Base-by-base conservation (phyloP, 2,797 vertebrate genomes). In the Kryptopterus vitreolus region DNA sequence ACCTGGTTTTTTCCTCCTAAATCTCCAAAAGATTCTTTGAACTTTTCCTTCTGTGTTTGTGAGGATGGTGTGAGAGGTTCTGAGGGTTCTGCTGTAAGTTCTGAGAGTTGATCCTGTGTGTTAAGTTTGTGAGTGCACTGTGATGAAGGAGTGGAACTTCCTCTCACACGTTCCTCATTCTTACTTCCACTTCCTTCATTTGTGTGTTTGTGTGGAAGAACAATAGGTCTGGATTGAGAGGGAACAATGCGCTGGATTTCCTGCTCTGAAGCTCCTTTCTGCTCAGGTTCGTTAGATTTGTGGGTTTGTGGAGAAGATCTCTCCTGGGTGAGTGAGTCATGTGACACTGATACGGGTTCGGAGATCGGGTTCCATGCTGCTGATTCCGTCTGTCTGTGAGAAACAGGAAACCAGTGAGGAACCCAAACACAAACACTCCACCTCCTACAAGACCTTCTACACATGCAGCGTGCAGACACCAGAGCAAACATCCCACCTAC, bases 321-420 rank as follows among this genome's bases (percentile, higher is more conserved):
- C 24, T 65, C 22, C 48, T 62, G 29, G 15, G 75, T 7, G n/a
- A 24, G 11, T 35, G 43, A 52, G 26, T 15, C 50, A 13, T 52
- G 75, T n/a, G 16, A 50, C 29, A 24, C 58, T 31, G 74, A 29
- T 22, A 43, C 43, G 33, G 38, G 12, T 33, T 59, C 8, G 2
- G 15, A 16, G 43, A 65, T 65, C 46, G 31, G 18, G 1, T 11
- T 55, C 22, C 20, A 77, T 53, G 46, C 11, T 52, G 71, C 43
- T 50, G 77, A 22, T 61, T 78, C 79, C 26, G 80, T 81, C 1
- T 46, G 68, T 84, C 88, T 89, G 77, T 73, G 84, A 86, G 81
- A 88, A 86, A 89, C 1, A 76, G 81, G 74, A 89, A 68, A 88
- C 76, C 79, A 81, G 58, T 80, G 80, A 78, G 63, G 78, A 81